Evolutionary conservation across 2,888 invertebrate species (phyloP), one percentile per base, ranked within the genome.

Genomic region (Colostygia pectinataria): DNA sequence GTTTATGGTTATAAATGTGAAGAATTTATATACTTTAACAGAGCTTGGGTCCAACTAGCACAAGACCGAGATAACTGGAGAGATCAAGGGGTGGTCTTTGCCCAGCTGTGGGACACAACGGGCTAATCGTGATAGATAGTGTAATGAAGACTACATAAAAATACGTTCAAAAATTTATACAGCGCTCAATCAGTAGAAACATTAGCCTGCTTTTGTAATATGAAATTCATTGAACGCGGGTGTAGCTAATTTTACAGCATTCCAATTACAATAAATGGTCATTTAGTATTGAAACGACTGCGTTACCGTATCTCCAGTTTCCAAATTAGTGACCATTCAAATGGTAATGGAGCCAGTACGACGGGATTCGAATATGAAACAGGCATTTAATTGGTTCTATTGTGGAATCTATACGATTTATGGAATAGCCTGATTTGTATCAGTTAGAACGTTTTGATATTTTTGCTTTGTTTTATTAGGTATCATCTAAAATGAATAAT

Each of bases 301-400:
- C 31, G 39, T 36, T 25, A 36, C 25, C 42, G 47, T 48, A 45
- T 51, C 44, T 54, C 45, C 9, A 27, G 31, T 14, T 14, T 25
- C 14, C 29, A 46, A 57, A 57, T 49, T 53, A 48, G 34, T 40
- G 18, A 15, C 55, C 37, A 51, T 58, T 58, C 46, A 51, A 46
- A 58, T 53, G 58, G 45, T 43, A 58, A 55, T 58, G 43, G 10
- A 40, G 41, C 18, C 38, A 46, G 43, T 18, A 31, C 43, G 38
- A 34, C 43, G 24, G 25, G 42, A 27, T 8, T 36, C 23, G 48
- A 53, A 55, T 48, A 50, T 43, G 45, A 49, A 55, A 45, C 38
- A 28, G 37, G 5, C 29, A 41, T 20, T 41, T 50, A 55, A 55
- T 55, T 57, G 41, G 12, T 24, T 12, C 38, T 24, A 40, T 55